phyloP scores from a whole-genome alignment of 1,140 invertebrate genomes.

The Drosophila fuyamai region DNA sequence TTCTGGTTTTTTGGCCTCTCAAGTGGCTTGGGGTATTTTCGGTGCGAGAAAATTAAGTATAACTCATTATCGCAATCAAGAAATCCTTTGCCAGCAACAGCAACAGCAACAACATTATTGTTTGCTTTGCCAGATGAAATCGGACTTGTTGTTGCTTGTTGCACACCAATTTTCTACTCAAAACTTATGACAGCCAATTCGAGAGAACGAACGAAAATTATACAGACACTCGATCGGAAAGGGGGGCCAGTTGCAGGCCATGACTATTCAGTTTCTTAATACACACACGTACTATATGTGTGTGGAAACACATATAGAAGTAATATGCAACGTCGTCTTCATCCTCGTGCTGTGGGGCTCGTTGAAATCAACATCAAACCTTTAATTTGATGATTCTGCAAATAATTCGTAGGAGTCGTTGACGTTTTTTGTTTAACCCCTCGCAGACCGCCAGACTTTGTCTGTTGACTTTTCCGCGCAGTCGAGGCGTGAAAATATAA shows the following conservation, averaged over 20 bases:
- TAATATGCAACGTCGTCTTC: constrained; percentile 28
- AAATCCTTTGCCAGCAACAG: constrained; percentile 65
- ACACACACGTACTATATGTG: constrained; percentile 19
- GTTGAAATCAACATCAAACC: constrained; percentile 83
- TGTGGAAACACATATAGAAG: not conserved
- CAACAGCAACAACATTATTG: constrained; percentile 20
- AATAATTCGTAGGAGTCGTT: constrained; percentile 76
- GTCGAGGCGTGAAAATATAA: constrained; percentile 81
- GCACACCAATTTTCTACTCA: constrained; percentile 82
- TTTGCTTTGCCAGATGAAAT: constrained; percentile 31
- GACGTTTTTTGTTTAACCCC: constrained; percentile 52
- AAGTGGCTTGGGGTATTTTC: constrained; percentile 35
- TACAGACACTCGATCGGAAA: constrained; percentile 64
- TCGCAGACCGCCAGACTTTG: constrained; percentile 33
- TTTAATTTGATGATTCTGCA: constrained; percentile 83
- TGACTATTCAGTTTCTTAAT: constrained; percentile 64
- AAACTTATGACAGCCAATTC: constrained; percentile 83
- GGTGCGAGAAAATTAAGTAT: constrained; percentile 70
- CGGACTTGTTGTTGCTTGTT: constrained; percentile 61
- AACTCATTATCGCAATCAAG: constrained; percentile 82
- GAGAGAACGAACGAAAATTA: constrained; percentile 81
- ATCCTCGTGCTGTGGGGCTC: constrained; percentile 44
- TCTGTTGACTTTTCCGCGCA: constrained; percentile 62
- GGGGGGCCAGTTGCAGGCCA: constrained; percentile 26
- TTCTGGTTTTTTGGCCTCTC: constrained; percentile 14